A percentile compares a stretch with the other conserved stretches of the same genome.
phyloP scores from a whole-genome alignment of 64 coral and sea anemone genomes.

The Porites lutea region DNA sequence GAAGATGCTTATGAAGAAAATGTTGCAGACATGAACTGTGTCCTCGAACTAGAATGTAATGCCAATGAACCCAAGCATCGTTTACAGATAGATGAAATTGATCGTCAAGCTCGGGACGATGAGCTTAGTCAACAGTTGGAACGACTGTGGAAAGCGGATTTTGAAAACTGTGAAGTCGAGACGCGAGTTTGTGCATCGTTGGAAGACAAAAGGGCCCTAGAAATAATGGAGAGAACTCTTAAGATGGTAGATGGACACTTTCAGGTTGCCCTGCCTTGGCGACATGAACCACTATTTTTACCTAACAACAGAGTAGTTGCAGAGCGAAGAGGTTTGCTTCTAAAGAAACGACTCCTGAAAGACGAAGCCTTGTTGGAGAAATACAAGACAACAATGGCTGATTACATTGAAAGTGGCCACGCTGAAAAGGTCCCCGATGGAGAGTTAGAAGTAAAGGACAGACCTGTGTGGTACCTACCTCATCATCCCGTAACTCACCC shows the following conservation, averaged over 20 bases:
- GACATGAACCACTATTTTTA: constrained; percentile 53
- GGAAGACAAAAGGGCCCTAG: constrained; percentile 58
- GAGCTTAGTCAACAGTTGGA: constrained; percentile 72
- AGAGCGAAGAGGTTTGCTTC: constrained; percentile 48
- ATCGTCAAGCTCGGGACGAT: constrained; percentile 35
- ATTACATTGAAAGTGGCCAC: no score
- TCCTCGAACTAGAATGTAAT: no score
- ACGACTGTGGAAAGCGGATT: constrained; percentile 65
- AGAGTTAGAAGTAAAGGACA: no score
- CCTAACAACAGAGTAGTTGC: constrained; percentile 69
- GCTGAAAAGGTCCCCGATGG: no score
- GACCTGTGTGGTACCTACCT: no score
- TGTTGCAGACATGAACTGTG: neutral
- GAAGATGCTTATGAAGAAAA: neutral
- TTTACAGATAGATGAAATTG: constrained; percentile 10
- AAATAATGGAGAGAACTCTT: constrained; percentile 62
- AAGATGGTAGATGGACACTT: constrained; percentile 59
- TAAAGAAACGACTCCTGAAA: constrained; percentile 65
- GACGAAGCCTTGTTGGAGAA: no score
- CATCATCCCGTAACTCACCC: no score
- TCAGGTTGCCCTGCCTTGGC: constrained; percentile 75
- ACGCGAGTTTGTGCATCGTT: constrained; percentile 52
- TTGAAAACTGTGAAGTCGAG: constrained; percentile 36
- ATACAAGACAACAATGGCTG: no score
- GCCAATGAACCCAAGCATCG: neutral